A percentile compares a stretch with the other conserved stretches of the same genome.
Conservation (phyloP, 2,113 vertebrate species). For the Phaethon lepturus region DNA sequence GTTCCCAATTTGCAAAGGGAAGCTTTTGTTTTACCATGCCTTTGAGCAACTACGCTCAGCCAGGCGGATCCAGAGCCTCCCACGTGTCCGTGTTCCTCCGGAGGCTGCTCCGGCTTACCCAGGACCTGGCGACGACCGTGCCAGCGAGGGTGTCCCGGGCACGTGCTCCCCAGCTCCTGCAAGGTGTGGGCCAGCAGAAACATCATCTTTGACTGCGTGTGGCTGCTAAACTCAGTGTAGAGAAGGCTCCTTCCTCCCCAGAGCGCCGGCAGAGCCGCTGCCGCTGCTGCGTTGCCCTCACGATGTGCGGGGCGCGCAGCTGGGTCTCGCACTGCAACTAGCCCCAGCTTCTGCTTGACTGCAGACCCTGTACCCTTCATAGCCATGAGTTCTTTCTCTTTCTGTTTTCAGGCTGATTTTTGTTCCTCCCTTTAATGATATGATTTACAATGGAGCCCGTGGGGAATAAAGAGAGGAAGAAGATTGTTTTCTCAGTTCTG, state of each 20-base stretch:
- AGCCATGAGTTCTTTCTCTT: background rate
- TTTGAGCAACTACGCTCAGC: background rate
- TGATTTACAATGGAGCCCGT: background rate
- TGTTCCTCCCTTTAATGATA: background rate
- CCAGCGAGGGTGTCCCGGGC: background rate
- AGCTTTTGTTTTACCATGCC: background rate
- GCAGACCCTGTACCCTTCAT: background rate
- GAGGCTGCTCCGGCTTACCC: background rate
- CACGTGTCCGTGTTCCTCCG: rapidly evolving
- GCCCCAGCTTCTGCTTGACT: background rate
- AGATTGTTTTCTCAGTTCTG: background rate
- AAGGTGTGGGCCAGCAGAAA: background rate
- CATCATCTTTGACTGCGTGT: background rate
- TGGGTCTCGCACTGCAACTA: background rate
- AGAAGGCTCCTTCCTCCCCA: background rate
- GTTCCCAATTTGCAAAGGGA: background rate
- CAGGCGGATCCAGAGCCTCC: background rate
- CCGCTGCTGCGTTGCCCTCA: background rate
- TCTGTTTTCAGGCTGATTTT: background rate
- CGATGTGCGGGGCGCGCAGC: background rate
- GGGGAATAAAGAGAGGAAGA: background rate
- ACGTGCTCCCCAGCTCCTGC: background rate
- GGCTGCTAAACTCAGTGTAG: background rate
- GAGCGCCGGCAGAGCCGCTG: background rate
- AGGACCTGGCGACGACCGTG: background rate